Base-by-base conservation (phyloP, 1,140 invertebrate species). In the Macrotrachela quadricornifera region DNA sequence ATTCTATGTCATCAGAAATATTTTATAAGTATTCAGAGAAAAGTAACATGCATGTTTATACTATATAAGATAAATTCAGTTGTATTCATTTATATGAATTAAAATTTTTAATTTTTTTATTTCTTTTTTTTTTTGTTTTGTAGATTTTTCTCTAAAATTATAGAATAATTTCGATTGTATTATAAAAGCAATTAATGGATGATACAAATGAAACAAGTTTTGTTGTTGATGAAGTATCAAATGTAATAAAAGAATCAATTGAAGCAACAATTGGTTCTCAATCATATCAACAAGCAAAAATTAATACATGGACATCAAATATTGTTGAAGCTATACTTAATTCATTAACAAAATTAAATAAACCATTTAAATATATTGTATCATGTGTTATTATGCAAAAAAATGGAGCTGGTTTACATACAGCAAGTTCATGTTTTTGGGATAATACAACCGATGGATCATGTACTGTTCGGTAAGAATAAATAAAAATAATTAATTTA, bases 351-450 rank as follows among this genome's bases (percentile, higher is more conserved):
- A 14, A 13, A 42, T 42, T 42, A 15, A 42, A 42, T 11, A 42
- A 42, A 42, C 40, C 40, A 14, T 42, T 42, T 42, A 42, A 42
- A 42, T 42, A 14, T 15, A 15, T 42, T 42, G 40, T 15, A 2
- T 86, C 85, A 10, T 90, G 88, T 66, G 87, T 87, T 37, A 90
- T 96, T 58, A 92, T 94, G 79, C 90, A 96, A 69, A 95, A 94
- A 71, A 94, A 87, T 73, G 90, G 90, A 36, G 84, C 88, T 30
- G 90, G 88, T 39, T 71, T 96, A 46, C 87, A 95, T 67, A 92
- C 87, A 16, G 86, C 88, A 0, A 90, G 85, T 61, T 88, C 86
- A 0, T 95, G 90, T 66, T 94, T 80, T 68, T 96, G 90, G 90
- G 88, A 95, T 67, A 90, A 86, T 60, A 77, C 79, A 17, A 91